phyloP scores from a whole-genome alignment of 2,888 invertebrate species.

The Drosophila anomalipes region DNA sequence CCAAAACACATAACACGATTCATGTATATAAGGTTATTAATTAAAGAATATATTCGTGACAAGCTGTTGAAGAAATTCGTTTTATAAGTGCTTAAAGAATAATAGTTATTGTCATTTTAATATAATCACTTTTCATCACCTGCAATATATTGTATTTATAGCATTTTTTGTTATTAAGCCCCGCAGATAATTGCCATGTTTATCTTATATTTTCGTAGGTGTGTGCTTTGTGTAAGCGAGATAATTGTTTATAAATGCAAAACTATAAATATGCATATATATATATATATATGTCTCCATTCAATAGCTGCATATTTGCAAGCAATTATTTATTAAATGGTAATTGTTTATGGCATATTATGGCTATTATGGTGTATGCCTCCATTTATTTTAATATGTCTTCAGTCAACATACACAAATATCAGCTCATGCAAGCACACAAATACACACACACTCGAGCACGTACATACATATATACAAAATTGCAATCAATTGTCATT shows the following conservation, averaged over 20 bases:
- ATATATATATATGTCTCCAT: slow-evolving; percentile 8
- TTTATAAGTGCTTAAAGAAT: neutral
- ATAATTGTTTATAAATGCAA: slow-evolving; percentile 55
- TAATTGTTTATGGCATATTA: slow-evolving; percentile 72
- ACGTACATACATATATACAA: neutral
- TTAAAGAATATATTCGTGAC: neutral
- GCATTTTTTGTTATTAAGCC: neutral
- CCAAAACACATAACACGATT: neutral
- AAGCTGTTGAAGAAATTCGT: neutral
- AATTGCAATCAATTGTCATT: slow-evolving; percentile 75
- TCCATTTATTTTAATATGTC: slow-evolving; percentile 70
- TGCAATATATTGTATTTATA: neutral
- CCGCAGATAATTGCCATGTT: slow-evolving; percentile 3
- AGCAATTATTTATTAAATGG: slow-evolving; percentile 64
- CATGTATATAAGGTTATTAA: neutral
- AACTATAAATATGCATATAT: slow-evolving; percentile 46
- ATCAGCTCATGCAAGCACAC: neutral
- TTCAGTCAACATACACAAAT: slow-evolving; percentile 50
- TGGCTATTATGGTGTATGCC: slow-evolving; percentile 49
- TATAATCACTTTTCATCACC: slow-evolving; percentile 3
- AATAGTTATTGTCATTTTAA: neutral
- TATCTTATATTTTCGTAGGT: slow-evolving; percentile 26
- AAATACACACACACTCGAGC: neutral
- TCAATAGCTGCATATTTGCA: slow-evolving; percentile 44
- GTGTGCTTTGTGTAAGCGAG: slow-evolving; percentile 40